A percentile compares a stretch with the other conserved stretches of the same genome.
Conservation (phyloP, 2,797 vertebrate genomes). For the Apogon talboti region DNA sequence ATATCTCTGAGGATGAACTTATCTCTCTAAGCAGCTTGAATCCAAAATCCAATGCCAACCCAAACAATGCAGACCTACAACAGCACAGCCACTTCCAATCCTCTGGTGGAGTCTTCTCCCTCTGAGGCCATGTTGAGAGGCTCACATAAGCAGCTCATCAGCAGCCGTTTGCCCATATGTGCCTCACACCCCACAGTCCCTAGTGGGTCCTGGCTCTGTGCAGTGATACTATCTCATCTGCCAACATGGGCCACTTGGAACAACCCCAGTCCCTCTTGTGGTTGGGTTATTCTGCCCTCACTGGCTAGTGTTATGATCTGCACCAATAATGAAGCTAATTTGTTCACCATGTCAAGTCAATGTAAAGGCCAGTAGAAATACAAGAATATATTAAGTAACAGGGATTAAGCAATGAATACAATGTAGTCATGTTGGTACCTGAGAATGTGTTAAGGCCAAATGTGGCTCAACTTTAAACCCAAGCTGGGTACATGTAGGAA, state of each 20-base stretch:
- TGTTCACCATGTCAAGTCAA: conserved; percentile 29
- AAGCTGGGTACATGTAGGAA: not conserved
- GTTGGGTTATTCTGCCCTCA: conserved; percentile 60
- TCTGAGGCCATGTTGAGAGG: conserved; percentile 74
- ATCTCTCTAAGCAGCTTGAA: conserved; percentile 36
- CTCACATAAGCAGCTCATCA: conserved; percentile 81
- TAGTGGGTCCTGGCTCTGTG: conserved; percentile 73
- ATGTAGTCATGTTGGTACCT: conserved; percentile 23
- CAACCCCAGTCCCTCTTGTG: conserved; percentile 58
- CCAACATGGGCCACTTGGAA: conserved; percentile 74
- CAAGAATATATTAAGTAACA: conserved; percentile 18
- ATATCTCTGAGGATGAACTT: conserved; percentile 18
- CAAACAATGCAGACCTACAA: conserved; percentile 54
- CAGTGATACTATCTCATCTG: conserved; percentile 82
- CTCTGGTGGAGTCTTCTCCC: conserved; percentile 61
- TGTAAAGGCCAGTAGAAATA: conserved; percentile 13
- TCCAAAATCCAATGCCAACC: conserved; percentile 45
- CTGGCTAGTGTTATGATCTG: conserved; percentile 60
- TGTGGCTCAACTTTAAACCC: not conserved
- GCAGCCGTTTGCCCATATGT: conserved; percentile 84
- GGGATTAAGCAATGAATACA: conserved; percentile 19
- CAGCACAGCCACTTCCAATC: conserved; percentile 53
- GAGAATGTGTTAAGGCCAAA: conserved; percentile 3
- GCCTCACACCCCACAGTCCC: conserved; percentile 80
- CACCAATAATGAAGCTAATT: conserved; percentile 29